Conservation (phyloP, 2,113 vertebrate genomes). For the Chamaea fasciata region DNA sequence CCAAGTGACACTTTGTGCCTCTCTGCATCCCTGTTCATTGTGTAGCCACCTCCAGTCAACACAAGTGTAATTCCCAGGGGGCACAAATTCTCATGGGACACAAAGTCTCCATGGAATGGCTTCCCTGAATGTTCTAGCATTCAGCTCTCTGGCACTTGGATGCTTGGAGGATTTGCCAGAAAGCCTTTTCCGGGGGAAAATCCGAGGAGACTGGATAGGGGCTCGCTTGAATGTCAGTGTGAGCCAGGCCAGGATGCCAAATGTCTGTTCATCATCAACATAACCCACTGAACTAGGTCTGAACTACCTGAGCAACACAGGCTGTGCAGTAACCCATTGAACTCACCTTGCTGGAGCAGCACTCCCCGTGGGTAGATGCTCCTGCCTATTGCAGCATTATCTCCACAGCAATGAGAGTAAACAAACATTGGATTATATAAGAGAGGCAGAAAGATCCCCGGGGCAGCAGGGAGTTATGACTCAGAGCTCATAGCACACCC, state of each 20-base stretch:
- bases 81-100: neutral
- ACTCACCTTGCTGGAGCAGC: slow-evolving; percentile 20
- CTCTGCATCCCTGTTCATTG: neutral
- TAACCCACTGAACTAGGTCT: slow-evolving; percentile 40
- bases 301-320: neutral
- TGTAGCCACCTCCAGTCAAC: neutral
- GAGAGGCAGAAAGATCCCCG: slow-evolving; percentile 15
- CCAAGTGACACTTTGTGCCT: neutral
- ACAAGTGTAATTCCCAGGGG: neutral
- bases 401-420: slow-evolving; percentile 47
- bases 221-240: neutral
- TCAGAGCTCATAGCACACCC: slow-evolving; percentile 14
- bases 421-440: slow-evolving; percentile 56
- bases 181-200: neutral
- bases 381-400: neutral
- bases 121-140: neutral
- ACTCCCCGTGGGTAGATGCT: neutral
- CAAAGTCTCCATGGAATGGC: neutral
- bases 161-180: neutral
- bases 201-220: neutral
- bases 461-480: slow-evolving; percentile 19
- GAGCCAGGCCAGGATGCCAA: neutral
- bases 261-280: neutral
- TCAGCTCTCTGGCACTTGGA: neutral
- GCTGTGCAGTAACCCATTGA: neutral